A percentile compares a stretch with the other conserved stretches of the same genome.
phyloP scores from a whole-genome alignment of 2,113 vertebrate species.

The Chamaea fasciata region DNA sequence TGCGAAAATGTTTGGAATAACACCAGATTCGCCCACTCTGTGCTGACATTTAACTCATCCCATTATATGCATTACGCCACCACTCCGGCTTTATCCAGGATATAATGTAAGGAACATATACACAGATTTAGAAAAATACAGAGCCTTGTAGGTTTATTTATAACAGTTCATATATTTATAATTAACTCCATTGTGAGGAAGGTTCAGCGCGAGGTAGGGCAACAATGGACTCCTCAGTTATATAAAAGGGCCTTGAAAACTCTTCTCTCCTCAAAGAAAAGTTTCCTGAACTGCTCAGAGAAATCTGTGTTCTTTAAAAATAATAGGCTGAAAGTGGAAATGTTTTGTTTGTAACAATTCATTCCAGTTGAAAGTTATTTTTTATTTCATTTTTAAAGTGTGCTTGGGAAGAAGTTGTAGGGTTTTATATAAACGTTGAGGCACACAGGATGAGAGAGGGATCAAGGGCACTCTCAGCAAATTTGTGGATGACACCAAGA shows the following conservation, averaged over 20 bases:
- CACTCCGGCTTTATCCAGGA: conserved; percentile 1
- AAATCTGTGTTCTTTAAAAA: background rate
- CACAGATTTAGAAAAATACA: conserved; percentile 13
- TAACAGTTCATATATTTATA: conserved; percentile 3
- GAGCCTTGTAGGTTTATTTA: background rate
- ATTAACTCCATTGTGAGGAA: background rate
- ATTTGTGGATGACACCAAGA: rapidly evolving
- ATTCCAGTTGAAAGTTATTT: background rate
- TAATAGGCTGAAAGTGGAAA: background rate
- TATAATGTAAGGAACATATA: conserved; percentile 10
- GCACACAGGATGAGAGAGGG: background rate
- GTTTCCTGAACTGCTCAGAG: background rate
- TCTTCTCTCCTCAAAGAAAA: background rate
- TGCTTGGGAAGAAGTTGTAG: background rate
- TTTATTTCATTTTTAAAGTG: background rate
- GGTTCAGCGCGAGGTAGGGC: background rate
- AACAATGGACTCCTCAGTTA: background rate
- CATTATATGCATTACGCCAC: background rate
- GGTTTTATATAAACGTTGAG: background rate
- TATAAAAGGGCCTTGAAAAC: background rate
- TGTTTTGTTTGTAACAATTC: background rate
- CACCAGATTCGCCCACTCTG: conserved; percentile 42
- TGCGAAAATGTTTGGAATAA: conserved; percentile 23
- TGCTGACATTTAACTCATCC: conserved; percentile 57
- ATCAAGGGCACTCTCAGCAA: background rate